phyloP scores from a whole-genome alignment of 2,888 invertebrate species.

The Caenorhabditis macrosperma region DNA sequence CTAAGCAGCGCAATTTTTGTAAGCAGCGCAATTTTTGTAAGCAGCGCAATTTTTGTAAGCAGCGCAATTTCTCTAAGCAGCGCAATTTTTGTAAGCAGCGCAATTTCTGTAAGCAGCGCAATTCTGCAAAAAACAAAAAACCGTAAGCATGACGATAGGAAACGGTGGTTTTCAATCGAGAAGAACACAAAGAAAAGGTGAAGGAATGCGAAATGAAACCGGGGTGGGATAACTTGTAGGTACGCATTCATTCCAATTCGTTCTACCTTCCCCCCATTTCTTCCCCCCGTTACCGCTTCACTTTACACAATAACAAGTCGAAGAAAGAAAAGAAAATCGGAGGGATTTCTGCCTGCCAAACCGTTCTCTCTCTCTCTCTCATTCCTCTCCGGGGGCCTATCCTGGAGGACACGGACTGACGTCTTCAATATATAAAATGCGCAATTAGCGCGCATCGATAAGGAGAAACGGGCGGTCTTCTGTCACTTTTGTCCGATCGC shows the following conservation, averaged over 20 bases:
- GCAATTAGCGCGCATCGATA: conserved; percentile 29
- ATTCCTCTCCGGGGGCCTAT: neutral
- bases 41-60: too few relatives aligned
- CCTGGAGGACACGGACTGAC: neutral
- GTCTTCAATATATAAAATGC: conserved; percentile 27
- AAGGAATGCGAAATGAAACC: neutral
- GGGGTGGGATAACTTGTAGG: neutral
- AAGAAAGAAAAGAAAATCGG: neutral
- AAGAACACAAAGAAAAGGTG: neutral
- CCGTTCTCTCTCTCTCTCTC: conserved; percentile 2
- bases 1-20: too few relatives aligned
- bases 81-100: too few relatives aligned
- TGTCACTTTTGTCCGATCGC: conserved; percentile 32
- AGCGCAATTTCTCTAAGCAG: too few relatives aligned
- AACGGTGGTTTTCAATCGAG: too few relatives aligned
- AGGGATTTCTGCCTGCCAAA: conserved; percentile 3
- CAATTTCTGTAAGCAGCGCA: too few relatives aligned
- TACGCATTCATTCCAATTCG: neutral
- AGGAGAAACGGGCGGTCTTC: conserved; percentile 28
- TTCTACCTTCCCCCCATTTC: neutral
- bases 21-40: too few relatives aligned
- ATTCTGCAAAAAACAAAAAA: too few relatives aligned
- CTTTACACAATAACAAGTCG: neutral
- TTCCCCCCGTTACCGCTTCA: conserved; percentile 5
- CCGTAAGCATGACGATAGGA: too few relatives aligned